Evolutionary conservation across 1,140 invertebrate genomes (phyloP).

Genomic region (Portunus trituberculatus): DNA sequence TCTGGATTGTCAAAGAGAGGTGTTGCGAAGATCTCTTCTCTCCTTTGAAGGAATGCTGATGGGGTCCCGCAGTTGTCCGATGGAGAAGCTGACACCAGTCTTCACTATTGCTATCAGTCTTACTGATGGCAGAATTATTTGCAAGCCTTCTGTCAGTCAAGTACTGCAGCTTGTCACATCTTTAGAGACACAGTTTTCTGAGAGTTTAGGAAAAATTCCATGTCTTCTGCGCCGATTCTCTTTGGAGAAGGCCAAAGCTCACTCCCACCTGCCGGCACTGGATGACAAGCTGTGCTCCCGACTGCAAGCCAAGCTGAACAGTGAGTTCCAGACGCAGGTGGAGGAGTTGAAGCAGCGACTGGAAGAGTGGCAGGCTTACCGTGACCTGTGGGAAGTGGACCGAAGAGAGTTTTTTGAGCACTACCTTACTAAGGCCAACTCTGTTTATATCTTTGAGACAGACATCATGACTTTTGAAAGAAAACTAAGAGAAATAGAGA

Average conservation of each 20-base stretch:
- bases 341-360: constrained; percentile 58
- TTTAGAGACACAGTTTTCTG: constrained; percentile 63
- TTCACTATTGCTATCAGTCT: constrained; percentile 67
- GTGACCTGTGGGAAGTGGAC: constrained; percentile 57
- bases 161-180: constrained; percentile 57
- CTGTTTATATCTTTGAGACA: constrained; percentile 67
- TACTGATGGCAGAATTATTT: constrained; percentile 61
- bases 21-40: constrained; percentile 69
- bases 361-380: constrained; percentile 65
- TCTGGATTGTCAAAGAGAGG: constrained; percentile 72
- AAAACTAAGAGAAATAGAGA: constrained; percentile 72
- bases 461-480: constrained; percentile 70
- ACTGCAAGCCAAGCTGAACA: constrained; percentile 63
- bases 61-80: constrained; percentile 61
- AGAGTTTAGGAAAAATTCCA: constrained; percentile 69
- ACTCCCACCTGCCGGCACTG: constrained; percentile 58
- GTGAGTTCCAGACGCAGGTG: constrained; percentile 66
- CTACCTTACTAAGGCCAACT: constrained; percentile 60
- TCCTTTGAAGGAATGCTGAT: constrained; percentile 75
- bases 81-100: constrained; percentile 56
- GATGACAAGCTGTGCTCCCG: constrained; percentile 54
- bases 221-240: constrained; percentile 70
- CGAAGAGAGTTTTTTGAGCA: constrained; percentile 55
- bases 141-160: constrained; percentile 64
- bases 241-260: constrained; percentile 65